Conservation (phyloP, 2,113 vertebrate species). For the Condylura cristata region DNA sequence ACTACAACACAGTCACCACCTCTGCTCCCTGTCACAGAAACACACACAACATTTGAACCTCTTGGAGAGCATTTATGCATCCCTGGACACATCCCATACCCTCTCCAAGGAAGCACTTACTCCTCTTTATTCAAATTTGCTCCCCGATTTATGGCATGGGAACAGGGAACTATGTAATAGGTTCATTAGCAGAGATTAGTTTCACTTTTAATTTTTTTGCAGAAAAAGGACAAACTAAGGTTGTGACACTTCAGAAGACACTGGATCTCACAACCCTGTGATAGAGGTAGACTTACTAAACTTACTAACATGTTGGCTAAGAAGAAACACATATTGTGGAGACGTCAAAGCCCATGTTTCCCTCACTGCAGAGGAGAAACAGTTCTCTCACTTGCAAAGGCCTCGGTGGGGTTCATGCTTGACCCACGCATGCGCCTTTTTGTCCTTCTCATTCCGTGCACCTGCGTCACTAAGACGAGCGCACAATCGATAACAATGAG, state of each 20-base stretch:
- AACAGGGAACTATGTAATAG: not conserved
- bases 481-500: not conserved
- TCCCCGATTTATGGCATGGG: not conserved
- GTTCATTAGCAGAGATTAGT: not conserved
- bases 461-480: not conserved
- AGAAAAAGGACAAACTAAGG: not conserved
- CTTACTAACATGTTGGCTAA: not conserved
- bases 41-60: not conserved
- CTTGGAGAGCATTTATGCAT: not conserved
- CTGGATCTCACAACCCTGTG: not conserved
- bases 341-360: not conserved
- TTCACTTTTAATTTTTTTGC: conserved; percentile 54
- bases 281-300: not conserved
- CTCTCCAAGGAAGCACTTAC: not conserved
- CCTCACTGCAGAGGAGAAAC: not conserved
- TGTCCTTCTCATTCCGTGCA: not conserved
- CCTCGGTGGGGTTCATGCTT: not conserved
- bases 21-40: not conserved
- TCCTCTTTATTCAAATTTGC: not conserved
- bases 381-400: not conserved
- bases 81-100: not conserved
- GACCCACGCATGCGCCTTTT: not conserved
- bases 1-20: not conserved
- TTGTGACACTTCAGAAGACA: not conserved
- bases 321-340: not conserved